phyloP scores from a whole-genome alignment of 2,797 vertebrate genomes.

The Coregonus ussuriensis region DNA sequence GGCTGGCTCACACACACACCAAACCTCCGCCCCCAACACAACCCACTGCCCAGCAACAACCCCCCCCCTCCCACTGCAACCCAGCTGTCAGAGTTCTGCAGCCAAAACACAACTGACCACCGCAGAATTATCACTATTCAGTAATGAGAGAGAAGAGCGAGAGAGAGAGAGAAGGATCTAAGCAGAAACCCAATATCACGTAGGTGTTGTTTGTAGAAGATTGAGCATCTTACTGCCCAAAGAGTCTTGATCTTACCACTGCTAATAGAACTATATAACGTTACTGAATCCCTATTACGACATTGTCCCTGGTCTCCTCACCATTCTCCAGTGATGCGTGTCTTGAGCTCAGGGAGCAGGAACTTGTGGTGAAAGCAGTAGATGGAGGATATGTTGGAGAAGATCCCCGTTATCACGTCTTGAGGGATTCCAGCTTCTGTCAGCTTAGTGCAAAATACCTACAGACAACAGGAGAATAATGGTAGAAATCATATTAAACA shows the following conservation, averaged over 20 bases:
- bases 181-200: too few relatives aligned
- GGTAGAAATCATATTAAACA: background rate
- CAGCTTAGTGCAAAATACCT: slow-evolving; percentile 95
- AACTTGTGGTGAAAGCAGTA: slow-evolving; percentile 94
- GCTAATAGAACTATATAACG: too few relatives aligned
- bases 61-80: background rate
- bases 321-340: slow-evolving; percentile 93
- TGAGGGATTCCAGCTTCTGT: slow-evolving; percentile 85
- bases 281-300: background rate
- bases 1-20: slow-evolving; percentile 16
- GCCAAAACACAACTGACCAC: slow-evolving; percentile 17
- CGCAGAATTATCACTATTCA: background rate
- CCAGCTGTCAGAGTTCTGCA: slow-evolving; percentile 14
- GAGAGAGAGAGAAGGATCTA: too few relatives aligned
- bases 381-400: slow-evolving; percentile 98
- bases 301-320: slow-evolving; percentile 62
- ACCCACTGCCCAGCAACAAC: background rate
- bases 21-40: background rate
- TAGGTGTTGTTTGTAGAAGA: too few relatives aligned
- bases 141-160: background rate
- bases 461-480: background rate
- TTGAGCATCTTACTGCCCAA: too few relatives aligned
- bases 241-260: too few relatives aligned
- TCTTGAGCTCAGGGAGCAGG: slow-evolving; percentile 92
- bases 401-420: slow-evolving; percentile 94